phyloP scores from a whole-genome alignment of 2,797 vertebrate genomes.

The Poliocrania exsul region DNA sequence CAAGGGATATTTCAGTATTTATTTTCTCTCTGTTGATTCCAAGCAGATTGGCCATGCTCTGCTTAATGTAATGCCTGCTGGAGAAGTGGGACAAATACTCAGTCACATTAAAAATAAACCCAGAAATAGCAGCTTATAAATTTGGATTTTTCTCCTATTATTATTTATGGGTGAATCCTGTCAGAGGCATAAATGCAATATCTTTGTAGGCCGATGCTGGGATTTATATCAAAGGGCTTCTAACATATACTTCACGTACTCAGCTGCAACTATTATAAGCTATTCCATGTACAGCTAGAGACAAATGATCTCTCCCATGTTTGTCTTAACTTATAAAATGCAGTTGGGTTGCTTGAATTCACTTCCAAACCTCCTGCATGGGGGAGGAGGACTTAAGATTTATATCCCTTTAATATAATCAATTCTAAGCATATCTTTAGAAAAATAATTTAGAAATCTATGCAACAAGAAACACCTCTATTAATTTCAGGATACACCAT shows the following conservation, averaged over 20 bases:
- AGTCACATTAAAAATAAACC: constrained; percentile 75
- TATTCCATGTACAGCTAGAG: constrained; percentile 78
- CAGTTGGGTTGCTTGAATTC: constrained; percentile 70
- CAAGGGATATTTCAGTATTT: constrained; percentile 42
- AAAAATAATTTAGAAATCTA: constrained; percentile 76
- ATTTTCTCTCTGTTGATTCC: constrained; percentile 58
- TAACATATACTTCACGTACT: constrained; percentile 77
- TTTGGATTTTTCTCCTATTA: constrained; percentile 74
- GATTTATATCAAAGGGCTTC: constrained; percentile 78
- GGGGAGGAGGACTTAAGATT: constrained; percentile 63
- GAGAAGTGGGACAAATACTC: constrained; percentile 53
- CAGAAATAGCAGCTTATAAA: constrained; percentile 77
- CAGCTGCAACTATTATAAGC: constrained; percentile 72
- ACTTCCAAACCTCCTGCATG: constrained; percentile 52
- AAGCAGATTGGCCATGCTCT: constrained; percentile 61
- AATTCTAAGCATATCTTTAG: constrained; percentile 75
- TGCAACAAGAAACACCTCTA: constrained; percentile 71
- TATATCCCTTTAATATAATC: constrained; percentile 73
- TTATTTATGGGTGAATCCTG: constrained; percentile 78
- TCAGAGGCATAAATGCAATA: constrained; percentile 75
- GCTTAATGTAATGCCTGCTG: constrained; percentile 71
- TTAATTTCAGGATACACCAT: constrained; percentile 68
- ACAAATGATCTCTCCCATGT: constrained; percentile 75
- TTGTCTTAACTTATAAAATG: constrained; percentile 78
- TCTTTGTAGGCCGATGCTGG: constrained; percentile 65